Evolutionary conservation across 2,113 vertebrate genomes (phyloP).

Genomic region (Neogobius melanostomus): DNA sequence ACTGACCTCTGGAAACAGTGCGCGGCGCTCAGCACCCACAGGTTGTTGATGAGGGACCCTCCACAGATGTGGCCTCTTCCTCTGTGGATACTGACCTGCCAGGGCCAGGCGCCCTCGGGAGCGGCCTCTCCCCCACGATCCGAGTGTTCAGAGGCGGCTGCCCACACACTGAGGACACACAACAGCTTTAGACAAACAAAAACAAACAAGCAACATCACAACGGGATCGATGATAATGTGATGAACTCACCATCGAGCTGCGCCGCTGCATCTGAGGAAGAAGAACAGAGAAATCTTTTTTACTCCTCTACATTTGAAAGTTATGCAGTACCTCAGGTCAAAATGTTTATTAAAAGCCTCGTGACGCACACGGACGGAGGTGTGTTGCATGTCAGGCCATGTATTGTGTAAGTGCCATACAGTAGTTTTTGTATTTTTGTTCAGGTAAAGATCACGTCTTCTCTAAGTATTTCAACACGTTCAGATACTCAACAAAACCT

Average conservation of each 20-base stretch:
- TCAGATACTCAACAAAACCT: no score
- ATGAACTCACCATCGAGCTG: conserved; percentile 51
- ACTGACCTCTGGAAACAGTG: conserved; percentile 63
- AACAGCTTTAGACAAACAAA: not conserved
- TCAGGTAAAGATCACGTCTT: no score
- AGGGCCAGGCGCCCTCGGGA: conserved; percentile 67
- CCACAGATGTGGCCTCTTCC: conserved; percentile 62
- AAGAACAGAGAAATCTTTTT: no score
- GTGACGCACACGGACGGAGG: no score
- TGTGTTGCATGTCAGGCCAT: no score
- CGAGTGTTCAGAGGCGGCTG: conserved; percentile 33
- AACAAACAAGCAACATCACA: not conserved
- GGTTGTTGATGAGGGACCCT: conserved; percentile 70
- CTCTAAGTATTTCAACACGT: no score
- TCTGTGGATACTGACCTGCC: conserved; percentile 70
- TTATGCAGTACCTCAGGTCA: no score
- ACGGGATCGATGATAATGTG: not conserved
- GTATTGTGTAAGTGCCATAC: no score
- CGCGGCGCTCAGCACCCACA: conserved; percentile 76
- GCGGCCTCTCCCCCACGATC: conserved; percentile 73
- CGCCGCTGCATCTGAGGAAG: conserved; percentile 41
- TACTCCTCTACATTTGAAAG: no score
- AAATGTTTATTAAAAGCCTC: no score
- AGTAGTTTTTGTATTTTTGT: no score
- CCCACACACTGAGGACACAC: conserved; percentile 68